phyloP scores from a whole-genome alignment of 2,797 vertebrate species.

The Siniperca scherzeri region DNA sequence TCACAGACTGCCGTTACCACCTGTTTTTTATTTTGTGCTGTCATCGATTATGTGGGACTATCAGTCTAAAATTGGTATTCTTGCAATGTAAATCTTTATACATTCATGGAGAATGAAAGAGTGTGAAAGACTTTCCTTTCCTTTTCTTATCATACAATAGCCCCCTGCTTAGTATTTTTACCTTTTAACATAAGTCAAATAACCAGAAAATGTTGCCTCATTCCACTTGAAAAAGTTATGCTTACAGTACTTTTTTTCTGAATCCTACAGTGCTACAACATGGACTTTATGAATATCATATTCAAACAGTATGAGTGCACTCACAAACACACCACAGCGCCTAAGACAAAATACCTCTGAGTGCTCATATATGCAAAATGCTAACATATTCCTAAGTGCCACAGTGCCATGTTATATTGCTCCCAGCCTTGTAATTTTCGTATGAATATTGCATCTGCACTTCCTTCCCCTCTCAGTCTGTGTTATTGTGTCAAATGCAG shows the following conservation, averaged over 20 bases:
- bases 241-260: constrained; percentile 31
- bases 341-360: constrained; percentile 61
- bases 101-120: background rate
- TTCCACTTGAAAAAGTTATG: constrained; percentile 15
- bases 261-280: constrained; percentile 27
- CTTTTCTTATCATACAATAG: constrained; percentile 6
- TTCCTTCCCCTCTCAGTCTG: constrained; percentile 58
- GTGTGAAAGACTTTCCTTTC: background rate
- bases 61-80: background rate
- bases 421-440: constrained; percentile 76
- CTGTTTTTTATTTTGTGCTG: background rate
- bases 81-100: background rate
- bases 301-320: constrained; percentile 39
- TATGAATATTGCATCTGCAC: constrained; percentile 75
- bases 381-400: constrained; percentile 72
- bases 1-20: background rate
- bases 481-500: constrained; percentile 74
- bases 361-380: constrained; percentile 71
- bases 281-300: constrained; percentile 52
- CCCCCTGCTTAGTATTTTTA: constrained; percentile 6
- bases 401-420: constrained; percentile 65
- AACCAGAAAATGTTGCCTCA: constrained; percentile 29
- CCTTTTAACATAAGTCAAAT: constrained; percentile 26
- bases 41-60: background rate
- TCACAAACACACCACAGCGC: constrained; percentile 45